Evolutionary conservation across 1,140 invertebrate genomes (phyloP), one percentile per base, ranked within the genome.

Genomic region (Lysiphlebus fabarum): DNA sequence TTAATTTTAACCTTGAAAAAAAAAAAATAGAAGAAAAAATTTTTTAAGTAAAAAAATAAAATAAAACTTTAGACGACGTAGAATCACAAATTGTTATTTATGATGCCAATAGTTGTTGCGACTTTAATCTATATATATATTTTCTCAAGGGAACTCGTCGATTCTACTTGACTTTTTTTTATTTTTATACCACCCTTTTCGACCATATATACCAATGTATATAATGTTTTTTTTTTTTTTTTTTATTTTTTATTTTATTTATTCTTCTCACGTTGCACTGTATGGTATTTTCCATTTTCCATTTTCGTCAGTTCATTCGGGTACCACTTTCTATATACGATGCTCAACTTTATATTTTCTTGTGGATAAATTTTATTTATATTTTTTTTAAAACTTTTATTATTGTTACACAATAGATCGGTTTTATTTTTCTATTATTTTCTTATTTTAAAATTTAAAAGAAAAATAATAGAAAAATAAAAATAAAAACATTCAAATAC

Each of bases 21-120:
- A 41, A 41, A 11, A 3, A n/a, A n/a, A n/a, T n/a, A n/a, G n/a
- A n/a, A n/a, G n/a, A n/a, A n/a, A n/a, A n/a, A n/a, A n/a, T n/a
- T n/a, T n/a, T n/a, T n/a, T n/a, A n/a, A 41, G 7, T 9, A 9
- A 41, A 7, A 41, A 41, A 41, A 41, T 7, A 11, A 9, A 4
- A 41, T 9, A 11, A 41, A 11, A 41, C 2, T 11, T 9, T 11
- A 4, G 40, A 41, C 7, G 40, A 41, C 33, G 11, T 45, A 51
- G 59, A 56, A 54, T 59, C 58, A 12, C 42, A 61, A 65, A 62
- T 61, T 56, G 64, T 62, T 65, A 63, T 63, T 61, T 61, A 58
- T 56, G 54, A 58, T 53, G 58, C 58, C 53, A 53, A 63, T 65
- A 40, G 49, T 12, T 47, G 43, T 12, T 12, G 34, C 47, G 48